These are phyloP conservation scores for Batillaria attramentaria DNA, from an alignment of 1,140 invertebrate species.

Conservation along the genomic window DNA sequence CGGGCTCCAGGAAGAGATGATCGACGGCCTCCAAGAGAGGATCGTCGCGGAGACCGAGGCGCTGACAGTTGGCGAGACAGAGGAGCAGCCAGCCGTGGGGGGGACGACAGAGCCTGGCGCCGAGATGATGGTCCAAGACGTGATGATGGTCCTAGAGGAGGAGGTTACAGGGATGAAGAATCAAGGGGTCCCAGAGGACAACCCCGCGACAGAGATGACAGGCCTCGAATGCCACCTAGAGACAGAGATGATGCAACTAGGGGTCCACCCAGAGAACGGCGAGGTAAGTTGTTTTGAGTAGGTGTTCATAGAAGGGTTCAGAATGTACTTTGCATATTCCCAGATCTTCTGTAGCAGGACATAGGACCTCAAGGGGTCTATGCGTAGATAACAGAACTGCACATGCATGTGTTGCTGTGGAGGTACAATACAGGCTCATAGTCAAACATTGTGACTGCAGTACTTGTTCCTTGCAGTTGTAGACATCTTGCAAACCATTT, in stretches of 20 bases:
- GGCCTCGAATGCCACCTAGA: slow-evolving; percentile 10
- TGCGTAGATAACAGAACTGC: no score
- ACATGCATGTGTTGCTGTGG: no score
- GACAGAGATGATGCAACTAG: neutral
- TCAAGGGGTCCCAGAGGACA: neutral
- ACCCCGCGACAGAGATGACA: neutral
- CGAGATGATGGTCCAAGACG: slow-evolving; percentile 56
- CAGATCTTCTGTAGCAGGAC: no score
- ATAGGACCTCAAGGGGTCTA: no score
- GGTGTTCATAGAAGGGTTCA: no score
- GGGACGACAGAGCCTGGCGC: slow-evolving; percentile 50
- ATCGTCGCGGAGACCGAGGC: slow-evolving; percentile 3
- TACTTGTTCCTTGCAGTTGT: no score
- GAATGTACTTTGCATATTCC: no score
- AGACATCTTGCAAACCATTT: no score
- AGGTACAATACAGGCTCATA: no score
- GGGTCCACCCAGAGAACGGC: slow-evolving; percentile 4
- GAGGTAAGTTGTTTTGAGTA: no score
- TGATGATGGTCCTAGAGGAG: slow-evolving; percentile 22
- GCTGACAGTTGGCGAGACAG: slow-evolving; percentile 47
- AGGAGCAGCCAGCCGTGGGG: slow-evolving; percentile 28
- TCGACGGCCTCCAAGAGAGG: slow-evolving; percentile 29
- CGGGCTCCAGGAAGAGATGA: slow-evolving; percentile 19
- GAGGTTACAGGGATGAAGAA: slow-evolving; percentile 1
- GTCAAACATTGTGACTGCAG: no score